phyloP scores from a whole-genome alignment of 2,888 invertebrate species.

The Phaedon cochleariae region DNA sequence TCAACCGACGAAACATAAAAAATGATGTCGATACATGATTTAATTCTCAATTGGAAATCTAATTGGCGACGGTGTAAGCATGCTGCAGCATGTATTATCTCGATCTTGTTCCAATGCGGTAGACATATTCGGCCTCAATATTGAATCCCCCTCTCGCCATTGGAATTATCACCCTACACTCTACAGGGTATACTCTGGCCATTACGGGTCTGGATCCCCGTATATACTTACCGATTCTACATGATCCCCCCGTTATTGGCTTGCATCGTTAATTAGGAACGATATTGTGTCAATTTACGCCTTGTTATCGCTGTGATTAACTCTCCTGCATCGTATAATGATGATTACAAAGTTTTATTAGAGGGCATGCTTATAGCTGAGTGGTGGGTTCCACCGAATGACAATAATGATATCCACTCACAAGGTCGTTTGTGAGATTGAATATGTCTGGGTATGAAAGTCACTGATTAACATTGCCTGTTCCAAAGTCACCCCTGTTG shows the following conservation, averaged over 20 bases:
- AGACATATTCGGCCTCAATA: neutral
- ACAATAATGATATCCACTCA: too few relatives aligned
- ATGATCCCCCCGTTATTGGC: constrained; percentile 12
- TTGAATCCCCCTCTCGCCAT: neutral
- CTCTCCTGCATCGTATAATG: constrained; percentile 5
- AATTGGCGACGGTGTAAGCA: neutral
- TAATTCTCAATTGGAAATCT: neutral
- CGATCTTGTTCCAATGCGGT: neutral
- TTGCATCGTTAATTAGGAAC: constrained; percentile 11
- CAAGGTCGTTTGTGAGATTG: too few relatives aligned
- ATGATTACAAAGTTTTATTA: constrained; percentile 1
- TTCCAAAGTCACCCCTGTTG: too few relatives aligned
- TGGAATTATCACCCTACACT: neutral
- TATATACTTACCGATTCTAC: constrained; percentile 12
- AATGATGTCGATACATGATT: neutral
- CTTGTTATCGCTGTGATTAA: constrained; percentile 15
- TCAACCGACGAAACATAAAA: neutral
- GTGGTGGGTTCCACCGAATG: too few relatives aligned
- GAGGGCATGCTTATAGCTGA: neutral
- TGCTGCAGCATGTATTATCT: neutral
- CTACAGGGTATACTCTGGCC: neutral
- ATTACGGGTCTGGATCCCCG: constrained; percentile 10
- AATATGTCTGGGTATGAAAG: too few relatives aligned
- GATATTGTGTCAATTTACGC: constrained; percentile 5
- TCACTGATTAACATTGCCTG: too few relatives aligned